Base-by-base conservation (phyloP, 2,888 invertebrate genomes). In the Bruchidius siliquastri region DNA sequence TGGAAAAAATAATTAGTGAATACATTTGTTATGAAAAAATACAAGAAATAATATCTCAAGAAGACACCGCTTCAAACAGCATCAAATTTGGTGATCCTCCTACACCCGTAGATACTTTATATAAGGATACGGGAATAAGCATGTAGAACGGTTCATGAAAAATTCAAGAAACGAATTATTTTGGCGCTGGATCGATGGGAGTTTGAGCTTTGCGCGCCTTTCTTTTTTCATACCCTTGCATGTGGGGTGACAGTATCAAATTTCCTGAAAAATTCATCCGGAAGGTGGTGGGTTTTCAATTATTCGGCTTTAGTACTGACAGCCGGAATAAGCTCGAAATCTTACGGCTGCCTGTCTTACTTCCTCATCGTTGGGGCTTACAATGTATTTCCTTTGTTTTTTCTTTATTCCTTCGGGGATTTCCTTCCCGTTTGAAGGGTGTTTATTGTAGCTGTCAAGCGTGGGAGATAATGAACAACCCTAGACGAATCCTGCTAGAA, bases 221-320 rank as follows among this genome's bases (percentile, higher is more conserved):
- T 49, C 49, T 49, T 49, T 49, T 18, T 49, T 18, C 49, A 49
- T 49, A 13, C 49, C 49, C 49, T 13, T 49, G 49, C 49, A 49
- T 49, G 73, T 66, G 74, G 74, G 73, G 74, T 71, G 74, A 72
- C 74, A 74, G 74, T 74, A 68, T 72, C 68, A 76, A 76, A 76
- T 76, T 76, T 74, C 74, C 72, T 49, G 73, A 73, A 74, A 74
- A 76, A 73, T 71, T 49, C 49, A 49, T 18, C 13, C 18, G 49
- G 49, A 49, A 49, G 49, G 49, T 49, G 74, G 73, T 72, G 74
- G 73, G 74, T 74, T 75, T 76, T 76, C 76, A 76, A 76, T 76
- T 76, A 76, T 76, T 74, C 70, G 74, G 76, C 72, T 73, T 76
- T 75, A 74, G 71, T 70, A 74, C 70, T 70, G 76, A 76, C 75